Evolutionary conservation across 2,113 vertebrate genomes (phyloP).

Genomic region (Pagrus major): DNA sequence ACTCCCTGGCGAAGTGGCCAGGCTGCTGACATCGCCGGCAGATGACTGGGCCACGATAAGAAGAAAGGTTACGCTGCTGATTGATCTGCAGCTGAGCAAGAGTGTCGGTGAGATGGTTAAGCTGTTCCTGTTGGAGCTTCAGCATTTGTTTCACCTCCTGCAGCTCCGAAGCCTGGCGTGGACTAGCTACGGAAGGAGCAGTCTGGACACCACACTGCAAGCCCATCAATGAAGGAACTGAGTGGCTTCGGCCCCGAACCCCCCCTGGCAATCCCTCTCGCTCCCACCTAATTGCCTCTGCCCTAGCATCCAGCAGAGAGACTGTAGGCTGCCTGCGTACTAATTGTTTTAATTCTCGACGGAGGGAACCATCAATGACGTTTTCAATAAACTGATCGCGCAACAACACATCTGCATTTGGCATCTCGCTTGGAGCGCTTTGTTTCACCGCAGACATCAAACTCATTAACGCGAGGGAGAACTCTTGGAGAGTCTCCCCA

Average conservation of each 20-base stretch:
- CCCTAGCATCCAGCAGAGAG: neutral
- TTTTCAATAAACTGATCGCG: neutral
- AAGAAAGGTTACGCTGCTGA: rapidly evolving
- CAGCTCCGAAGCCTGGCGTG: neutral
- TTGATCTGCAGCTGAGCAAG: rapidly evolving
- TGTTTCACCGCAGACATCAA: neutral
- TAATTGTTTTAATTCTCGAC: neutral
- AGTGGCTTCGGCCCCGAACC: neutral
- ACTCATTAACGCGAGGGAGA: neutral
- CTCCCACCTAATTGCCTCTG: neutral
- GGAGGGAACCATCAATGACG: neutral
- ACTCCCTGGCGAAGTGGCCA: neutral
- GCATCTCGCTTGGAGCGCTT: neutral
- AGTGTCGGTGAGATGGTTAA: neutral
- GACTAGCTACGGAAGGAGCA: rapidly evolving
- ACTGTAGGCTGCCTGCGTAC: neutral
- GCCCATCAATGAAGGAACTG: neutral
- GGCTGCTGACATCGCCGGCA: neutral
- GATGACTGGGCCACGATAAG: rapidly evolving
- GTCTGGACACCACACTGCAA: neutral
- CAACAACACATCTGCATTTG: neutral
- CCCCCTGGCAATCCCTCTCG: neutral
- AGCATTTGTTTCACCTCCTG: neutral
- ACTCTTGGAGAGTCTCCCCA: constrained; percentile 6
- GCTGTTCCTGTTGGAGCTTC: constrained; percentile 27